These are phyloP conservation scores for Brenthis ino DNA, from an alignment of 2,888 invertebrate genomes.

Conservation along the genomic window DNA sequence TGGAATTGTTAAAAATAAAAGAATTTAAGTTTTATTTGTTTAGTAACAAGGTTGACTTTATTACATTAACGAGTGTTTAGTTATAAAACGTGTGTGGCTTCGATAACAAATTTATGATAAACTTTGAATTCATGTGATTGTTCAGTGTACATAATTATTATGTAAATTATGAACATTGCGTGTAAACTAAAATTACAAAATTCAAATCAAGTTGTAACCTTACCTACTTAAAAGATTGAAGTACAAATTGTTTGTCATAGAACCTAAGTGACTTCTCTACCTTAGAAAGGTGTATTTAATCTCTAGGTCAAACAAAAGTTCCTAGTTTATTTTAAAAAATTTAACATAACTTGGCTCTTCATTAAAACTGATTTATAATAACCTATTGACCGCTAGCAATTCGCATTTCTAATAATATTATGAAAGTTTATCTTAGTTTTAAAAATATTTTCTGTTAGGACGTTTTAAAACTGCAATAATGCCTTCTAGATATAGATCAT, in stretches of 20 bases:
- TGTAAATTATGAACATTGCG: background rate
- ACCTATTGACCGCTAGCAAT: too few relatives aligned
- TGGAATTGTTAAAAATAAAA: background rate
- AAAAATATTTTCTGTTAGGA: too few relatives aligned
- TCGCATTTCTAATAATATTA: too few relatives aligned
- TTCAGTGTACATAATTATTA: conserved; percentile 8
- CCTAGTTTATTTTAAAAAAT: too few relatives aligned
- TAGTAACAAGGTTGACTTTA: conserved; percentile 3
- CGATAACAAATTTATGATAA: conserved; percentile 30
- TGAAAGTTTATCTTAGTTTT: too few relatives aligned
- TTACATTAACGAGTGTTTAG: background rate
- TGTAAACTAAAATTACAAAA: background rate
- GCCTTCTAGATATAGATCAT: too few relatives aligned
- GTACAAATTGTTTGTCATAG: background rate
- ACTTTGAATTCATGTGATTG: conserved; percentile 5
- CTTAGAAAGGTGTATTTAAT: too few relatives aligned
- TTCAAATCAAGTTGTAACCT: background rate
- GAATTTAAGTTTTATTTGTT: conserved; percentile 14
- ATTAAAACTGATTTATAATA: too few relatives aligned
- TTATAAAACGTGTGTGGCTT: conserved; percentile 19
- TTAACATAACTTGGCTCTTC: too few relatives aligned
- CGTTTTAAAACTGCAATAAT: too few relatives aligned
- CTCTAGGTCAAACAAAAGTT: too few relatives aligned
- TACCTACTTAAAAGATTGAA: background rate
- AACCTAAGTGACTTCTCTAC: background rate